Evolutionary conservation across 2,888 invertebrate genomes (phyloP).

Genomic region (Spialia ferax): DNA sequence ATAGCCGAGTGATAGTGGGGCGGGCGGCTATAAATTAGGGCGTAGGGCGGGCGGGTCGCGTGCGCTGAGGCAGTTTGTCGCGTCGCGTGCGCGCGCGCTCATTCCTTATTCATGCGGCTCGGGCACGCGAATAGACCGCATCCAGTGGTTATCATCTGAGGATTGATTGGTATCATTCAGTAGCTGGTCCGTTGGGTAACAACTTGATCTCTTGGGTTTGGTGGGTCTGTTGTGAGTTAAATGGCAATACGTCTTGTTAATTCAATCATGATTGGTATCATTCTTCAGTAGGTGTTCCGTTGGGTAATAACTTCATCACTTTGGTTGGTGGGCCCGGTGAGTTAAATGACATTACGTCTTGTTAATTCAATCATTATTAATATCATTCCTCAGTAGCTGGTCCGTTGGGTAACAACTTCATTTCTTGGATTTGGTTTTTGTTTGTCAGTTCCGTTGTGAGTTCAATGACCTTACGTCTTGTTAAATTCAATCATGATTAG

Average conservation of each 20-base stretch:
- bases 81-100: slow-evolving; percentile 84
- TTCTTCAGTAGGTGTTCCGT: not conserved
- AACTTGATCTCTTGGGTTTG: not conserved
- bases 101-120: slow-evolving; percentile 82
- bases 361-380: not conserved
- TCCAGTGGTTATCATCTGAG: slow-evolving; percentile 49
- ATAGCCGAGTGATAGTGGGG: slow-evolving; percentile 58
- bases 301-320: not conserved
- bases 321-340: not conserved
- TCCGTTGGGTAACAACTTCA: not conserved
- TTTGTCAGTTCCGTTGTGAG: no score
- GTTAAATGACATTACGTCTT: not conserved
- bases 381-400: not conserved
- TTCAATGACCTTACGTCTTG: not conserved
- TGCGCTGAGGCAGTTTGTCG: slow-evolving; percentile 70
- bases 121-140: slow-evolving; percentile 64
- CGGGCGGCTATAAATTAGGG: slow-evolving; percentile 58
- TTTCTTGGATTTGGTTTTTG: not conserved
- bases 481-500: slow-evolving; percentile 11
- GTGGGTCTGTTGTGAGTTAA: no score
- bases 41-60: slow-evolving; percentile 62
- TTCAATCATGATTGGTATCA: not conserved
- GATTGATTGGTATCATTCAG: slow-evolving; percentile 16
- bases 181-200: not conserved
- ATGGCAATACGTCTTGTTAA: not conserved